These are phyloP conservation scores for Rhagium mordax DNA, from an alignment of 2,888 invertebrate species.

Conservation along the genomic window DNA sequence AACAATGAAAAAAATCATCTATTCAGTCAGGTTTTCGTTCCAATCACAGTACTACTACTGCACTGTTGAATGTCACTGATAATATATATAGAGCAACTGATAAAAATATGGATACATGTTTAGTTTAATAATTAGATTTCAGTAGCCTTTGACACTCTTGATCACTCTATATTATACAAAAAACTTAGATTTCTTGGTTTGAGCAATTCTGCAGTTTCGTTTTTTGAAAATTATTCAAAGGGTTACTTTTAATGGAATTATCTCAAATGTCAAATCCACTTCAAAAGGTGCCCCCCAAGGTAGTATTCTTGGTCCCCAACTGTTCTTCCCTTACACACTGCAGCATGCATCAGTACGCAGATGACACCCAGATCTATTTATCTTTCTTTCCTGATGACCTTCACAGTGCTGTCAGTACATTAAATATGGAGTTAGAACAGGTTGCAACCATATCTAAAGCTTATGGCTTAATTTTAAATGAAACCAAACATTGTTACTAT, in stretches of 20 bases:
- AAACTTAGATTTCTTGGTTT: too few relatives aligned
- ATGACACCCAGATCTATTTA: slow-evolving; percentile 2
- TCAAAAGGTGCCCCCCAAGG: not conserved
- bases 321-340: not conserved
- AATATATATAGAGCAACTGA: too few relatives aligned
- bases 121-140: too few relatives aligned
- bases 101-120: too few relatives aligned
- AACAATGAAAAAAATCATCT: too few relatives aligned
- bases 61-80: too few relatives aligned
- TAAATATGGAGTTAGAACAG: not conserved
- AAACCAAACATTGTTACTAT: not conserved
- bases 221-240: not conserved
- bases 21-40: too few relatives aligned
- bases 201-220: too few relatives aligned
- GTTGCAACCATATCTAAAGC: not conserved
- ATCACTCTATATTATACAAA: too few relatives aligned
- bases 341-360: not conserved
- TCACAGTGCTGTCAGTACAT: not conserved
- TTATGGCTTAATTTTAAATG: not conserved
- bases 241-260: not conserved
- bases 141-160: too few relatives aligned
- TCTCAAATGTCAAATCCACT: not conserved
- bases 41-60: too few relatives aligned
- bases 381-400: not conserved
- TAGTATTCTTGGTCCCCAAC: not conserved